A percentile compares a stretch with the other conserved stretches of the same genome.
Evolutionary conservation across 1,140 invertebrate species (phyloP).

Genomic region (Eciton burchellii): DNA sequence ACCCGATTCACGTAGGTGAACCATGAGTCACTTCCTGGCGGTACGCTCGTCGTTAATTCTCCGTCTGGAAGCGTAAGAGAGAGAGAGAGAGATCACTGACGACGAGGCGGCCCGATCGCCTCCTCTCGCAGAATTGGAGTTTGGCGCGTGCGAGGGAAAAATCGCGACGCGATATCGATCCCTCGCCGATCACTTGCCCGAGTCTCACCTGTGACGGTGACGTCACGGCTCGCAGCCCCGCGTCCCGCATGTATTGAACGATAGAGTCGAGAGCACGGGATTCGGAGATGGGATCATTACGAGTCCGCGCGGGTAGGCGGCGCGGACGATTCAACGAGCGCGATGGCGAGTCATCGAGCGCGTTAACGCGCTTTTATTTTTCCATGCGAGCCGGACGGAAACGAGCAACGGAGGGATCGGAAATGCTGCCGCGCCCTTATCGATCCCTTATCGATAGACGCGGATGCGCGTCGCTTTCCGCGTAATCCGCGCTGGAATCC

Average conservation of each 20-base stretch:
- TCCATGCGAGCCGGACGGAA: slow-evolving; percentile 13
- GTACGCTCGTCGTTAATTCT: slow-evolving; percentile 45
- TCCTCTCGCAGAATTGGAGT: slow-evolving; percentile 32
- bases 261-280: slow-evolving; percentile 67
- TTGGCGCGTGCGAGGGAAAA: background rate
- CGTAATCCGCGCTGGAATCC: too few species aligned
- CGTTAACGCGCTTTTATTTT: slow-evolving; percentile 68
- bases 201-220: slow-evolving; percentile 25
- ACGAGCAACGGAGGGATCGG: slow-evolving; percentile 12
- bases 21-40: slow-evolving; percentile 58
- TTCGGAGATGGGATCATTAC: slow-evolving; percentile 81
- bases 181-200: background rate
- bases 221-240: background rate
- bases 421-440: background rate
- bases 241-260: slow-evolving; percentile 22
- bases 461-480: background rate
- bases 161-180: slow-evolving; percentile 39
- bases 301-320: slow-evolving; percentile 72
- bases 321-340: slow-evolving; percentile 53
- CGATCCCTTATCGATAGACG: background rate
- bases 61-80: slow-evolving; percentile 12
- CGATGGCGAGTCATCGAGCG: slow-evolving; percentile 62
- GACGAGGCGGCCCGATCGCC: slow-evolving; percentile 35
- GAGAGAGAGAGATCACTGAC: background rate
- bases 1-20: slow-evolving; percentile 10